These are phyloP conservation scores for Drosophila sucinea DNA, from an alignment of 1,140 invertebrate species.

Conservation along the genomic window DNA sequence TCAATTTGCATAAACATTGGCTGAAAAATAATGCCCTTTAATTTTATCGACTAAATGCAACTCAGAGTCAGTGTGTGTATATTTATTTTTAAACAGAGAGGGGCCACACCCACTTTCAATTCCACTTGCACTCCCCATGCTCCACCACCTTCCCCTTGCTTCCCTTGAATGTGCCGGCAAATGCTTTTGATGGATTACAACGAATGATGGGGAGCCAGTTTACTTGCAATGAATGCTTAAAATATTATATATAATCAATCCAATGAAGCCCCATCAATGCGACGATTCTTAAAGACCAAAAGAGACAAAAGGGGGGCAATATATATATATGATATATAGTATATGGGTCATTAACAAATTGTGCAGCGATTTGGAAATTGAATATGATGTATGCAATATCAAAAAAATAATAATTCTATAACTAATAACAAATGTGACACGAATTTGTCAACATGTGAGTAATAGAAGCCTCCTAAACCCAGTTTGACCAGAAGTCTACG, in stretches of 20 bases:
- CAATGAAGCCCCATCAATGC: constrained; percentile 48
- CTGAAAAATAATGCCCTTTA: constrained; percentile 7
- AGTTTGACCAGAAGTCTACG: background rate
- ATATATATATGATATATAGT: constrained; percentile 43
- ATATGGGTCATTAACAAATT: constrained; percentile 65
- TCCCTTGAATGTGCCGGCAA: background rate
- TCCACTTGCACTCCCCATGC: background rate
- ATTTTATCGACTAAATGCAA: constrained; percentile 13
- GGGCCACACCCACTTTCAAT: background rate
- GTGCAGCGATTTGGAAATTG: constrained; percentile 50
- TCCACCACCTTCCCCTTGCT: no score
- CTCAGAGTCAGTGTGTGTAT: background rate
- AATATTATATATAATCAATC: constrained; percentile 55
- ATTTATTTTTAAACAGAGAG: constrained; percentile 16
- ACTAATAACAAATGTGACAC: constrained; percentile 40
- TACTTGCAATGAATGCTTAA: constrained; percentile 46
- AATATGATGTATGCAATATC: constrained; percentile 7
- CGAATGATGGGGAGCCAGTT: background rate
- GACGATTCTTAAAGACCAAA: background rate
- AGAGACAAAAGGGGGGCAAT: constrained; percentile 14
- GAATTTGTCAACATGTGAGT: constrained; percentile 22
- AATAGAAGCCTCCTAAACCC: constrained; percentile 15
- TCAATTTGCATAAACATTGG: background rate
- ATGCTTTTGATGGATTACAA: constrained; percentile 10
- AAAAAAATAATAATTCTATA: constrained; percentile 35